phyloP scores from a whole-genome alignment of 2,888 invertebrate species.

The Drosophila mayaguana region DNA sequence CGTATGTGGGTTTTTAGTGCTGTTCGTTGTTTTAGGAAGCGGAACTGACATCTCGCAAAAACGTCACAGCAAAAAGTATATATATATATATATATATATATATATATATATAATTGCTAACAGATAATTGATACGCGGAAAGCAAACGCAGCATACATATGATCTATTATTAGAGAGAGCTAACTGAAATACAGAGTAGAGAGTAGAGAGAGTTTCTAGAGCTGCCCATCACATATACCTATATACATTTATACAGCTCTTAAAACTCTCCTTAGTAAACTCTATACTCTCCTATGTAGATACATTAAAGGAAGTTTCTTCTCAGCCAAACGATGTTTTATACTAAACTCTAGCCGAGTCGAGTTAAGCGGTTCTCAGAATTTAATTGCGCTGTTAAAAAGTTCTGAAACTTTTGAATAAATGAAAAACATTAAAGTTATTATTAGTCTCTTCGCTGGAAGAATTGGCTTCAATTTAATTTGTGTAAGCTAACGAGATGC shows the following conservation, averaged over 20 bases:
- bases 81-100: constrained; percentile 19
- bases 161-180: not conserved
- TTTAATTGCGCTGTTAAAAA: not conserved
- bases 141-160: constrained; percentile 23
- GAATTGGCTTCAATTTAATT: not conserved
- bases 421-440: not conserved
- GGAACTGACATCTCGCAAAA: constrained; percentile 62
- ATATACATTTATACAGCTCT: too few relatives aligned
- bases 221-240: too few relatives aligned
- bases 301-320: not conserved
- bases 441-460: not conserved
- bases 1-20: constrained; percentile 46
- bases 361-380: not conserved
- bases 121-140: constrained; percentile 39
- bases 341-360: not conserved
- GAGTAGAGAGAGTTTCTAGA: too few relatives aligned
- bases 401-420: not conserved
- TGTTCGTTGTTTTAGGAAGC: constrained; percentile 67
- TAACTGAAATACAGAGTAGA: too few relatives aligned
- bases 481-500: not conserved
- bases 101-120: constrained; percentile 17
- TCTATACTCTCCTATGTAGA: too few relatives aligned
- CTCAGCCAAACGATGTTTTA: not conserved
- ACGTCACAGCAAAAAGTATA: constrained; percentile 44
- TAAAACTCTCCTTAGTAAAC: too few relatives aligned